Conservation (phyloP, 2,888 invertebrate genomes). For the Osmoderma eremita region DNA sequence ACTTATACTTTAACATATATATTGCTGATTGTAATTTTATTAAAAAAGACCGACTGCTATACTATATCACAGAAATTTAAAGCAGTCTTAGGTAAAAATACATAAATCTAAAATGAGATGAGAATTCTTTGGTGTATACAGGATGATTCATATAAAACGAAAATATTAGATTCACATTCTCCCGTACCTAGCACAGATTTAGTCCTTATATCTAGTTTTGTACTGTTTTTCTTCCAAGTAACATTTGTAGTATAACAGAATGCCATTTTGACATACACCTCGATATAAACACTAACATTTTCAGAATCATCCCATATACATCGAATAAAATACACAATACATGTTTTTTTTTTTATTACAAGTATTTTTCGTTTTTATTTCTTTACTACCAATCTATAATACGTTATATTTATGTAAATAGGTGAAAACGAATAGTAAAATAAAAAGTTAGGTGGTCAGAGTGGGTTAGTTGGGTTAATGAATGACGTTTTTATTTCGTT, state of each 20-base stretch:
- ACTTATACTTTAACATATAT: constrained; percentile 18
- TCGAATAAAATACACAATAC: constrained; percentile 11
- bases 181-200: background rate
- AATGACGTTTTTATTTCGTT: constrained; percentile 11
- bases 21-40: constrained; percentile 44
- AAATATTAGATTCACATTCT: background rate
- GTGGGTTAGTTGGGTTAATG: background rate
- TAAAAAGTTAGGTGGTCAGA: too few species aligned
- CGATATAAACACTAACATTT: too few species aligned
- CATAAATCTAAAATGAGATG: constrained; percentile 36
- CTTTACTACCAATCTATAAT: background rate
- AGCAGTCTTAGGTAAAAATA: constrained; percentile 51
- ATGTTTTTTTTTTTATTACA: background rate
- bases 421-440: too few species aligned
- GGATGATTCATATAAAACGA: background rate
- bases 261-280: too few species aligned
- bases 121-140: constrained; percentile 17
- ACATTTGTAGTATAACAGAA: too few species aligned
- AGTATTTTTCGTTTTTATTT: background rate
- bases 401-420: too few species aligned
- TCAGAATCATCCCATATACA: background rate
- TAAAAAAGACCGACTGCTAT: constrained; percentile 50
- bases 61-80: constrained; percentile 51
- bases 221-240: background rate
- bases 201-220: constrained; percentile 9